Evolutionary conservation across 2,888 invertebrate genomes (phyloP), one percentile per base, ranked within the genome.

Genomic region (Thereva nobilitata): DNA sequence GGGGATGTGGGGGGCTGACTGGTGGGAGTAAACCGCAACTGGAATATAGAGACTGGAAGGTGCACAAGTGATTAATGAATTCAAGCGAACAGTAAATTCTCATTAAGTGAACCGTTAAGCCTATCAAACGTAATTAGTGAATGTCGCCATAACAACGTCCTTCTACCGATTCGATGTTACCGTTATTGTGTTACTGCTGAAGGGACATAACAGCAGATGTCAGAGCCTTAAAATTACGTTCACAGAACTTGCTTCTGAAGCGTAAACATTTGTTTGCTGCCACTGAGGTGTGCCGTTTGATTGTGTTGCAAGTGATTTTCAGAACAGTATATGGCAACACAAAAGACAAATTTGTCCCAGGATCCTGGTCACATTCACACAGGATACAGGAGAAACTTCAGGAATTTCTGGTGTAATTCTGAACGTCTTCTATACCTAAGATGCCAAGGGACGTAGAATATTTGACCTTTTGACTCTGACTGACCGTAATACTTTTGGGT

Each of bases 61-160:
- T 45, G 34, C 45, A 57, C 47, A 57, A 57, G 57, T 57, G 57
- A 57, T 57, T 57, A 57, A 57, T 57, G 57, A 57, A 57, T 57
- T 57, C 57, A 57, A 57, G 57, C 57, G 34, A 57, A 57, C 57
- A 37, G 57, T 57, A 57, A 57, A 57, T 57, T 57, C 57, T 57
- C 57, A 57, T 57, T 57, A 57, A 57, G 57, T 57, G 57, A 57
- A 57, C 57, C 57, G 57, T 57, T 23, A 57, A 57, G 57, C 57
- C 57, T 57, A 57, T 57, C 57, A 57, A 57, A 57, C 57, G 57
- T 57, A 57, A 57, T 57, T 57, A 57, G 57, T 57, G 47, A 57
- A 57, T 57, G 57, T 57, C 57, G 57, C 57, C 45, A 57, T 57
- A 57, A 57, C 57, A 57, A 57, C 57, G 57, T 47, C 57, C 57